Evolutionary conservation across 2,113 vertebrate genomes (phyloP).

Genomic region (Salvelinus sp.): DNA sequence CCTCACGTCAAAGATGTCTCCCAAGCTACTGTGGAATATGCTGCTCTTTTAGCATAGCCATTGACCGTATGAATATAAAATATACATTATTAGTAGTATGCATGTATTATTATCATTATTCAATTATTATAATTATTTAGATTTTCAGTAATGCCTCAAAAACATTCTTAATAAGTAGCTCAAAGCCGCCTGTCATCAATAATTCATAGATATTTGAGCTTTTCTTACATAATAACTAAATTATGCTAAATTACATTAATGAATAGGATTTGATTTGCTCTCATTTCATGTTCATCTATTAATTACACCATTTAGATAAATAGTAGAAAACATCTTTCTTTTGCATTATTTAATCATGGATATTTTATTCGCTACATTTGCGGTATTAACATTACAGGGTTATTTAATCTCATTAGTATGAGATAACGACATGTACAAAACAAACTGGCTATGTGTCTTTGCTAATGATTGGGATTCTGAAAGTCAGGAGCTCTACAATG

Average conservation of each 20-base stretch:
- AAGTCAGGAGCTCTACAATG: neutral
- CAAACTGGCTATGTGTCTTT: neutral
- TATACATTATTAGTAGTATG: neutral
- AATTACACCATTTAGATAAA: constrained; percentile 11
- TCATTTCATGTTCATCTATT: constrained; percentile 15
- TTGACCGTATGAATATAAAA: neutral
- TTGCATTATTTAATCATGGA: constrained; percentile 10
- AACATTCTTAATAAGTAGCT: neutral
- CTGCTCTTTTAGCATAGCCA: neutral
- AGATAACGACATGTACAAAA: neutral
- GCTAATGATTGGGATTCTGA: neutral
- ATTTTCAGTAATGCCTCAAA: neutral
- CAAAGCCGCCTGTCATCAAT: neutral
- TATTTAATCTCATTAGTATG: neutral
- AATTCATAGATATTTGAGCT: neutral
- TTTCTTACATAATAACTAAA: neutral
- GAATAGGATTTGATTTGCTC: constrained; percentile 6
- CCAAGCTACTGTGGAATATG: neutral
- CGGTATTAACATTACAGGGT: neutral
- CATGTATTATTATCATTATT: neutral
- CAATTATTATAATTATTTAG: neutral
- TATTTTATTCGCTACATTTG: neutral
- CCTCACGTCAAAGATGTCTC: neutral
- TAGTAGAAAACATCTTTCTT: constrained; percentile 18
- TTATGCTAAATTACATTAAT: constrained; percentile 14